Conservation (phyloP, 2,888 invertebrate genomes). For the Neocrepidodera transversa region DNA sequence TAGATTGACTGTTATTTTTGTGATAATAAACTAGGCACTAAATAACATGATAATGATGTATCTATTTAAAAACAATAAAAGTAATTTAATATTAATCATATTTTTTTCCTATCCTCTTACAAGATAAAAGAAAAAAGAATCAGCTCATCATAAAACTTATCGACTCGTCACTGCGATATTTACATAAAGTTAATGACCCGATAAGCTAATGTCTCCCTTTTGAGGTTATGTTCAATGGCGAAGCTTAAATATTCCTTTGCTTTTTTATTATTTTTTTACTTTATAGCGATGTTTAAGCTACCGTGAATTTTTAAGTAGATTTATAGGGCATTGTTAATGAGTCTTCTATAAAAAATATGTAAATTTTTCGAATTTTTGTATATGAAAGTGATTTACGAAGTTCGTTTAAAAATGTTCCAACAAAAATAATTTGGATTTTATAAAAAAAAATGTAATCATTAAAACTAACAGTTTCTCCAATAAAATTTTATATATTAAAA, state of each 20-base stretch:
- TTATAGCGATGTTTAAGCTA: neutral
- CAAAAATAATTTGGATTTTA: too few relatives aligned
- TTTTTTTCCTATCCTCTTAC: too few relatives aligned
- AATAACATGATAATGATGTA: constrained; percentile 29
- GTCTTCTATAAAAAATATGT: neutral
- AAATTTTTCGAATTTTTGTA: neutral
- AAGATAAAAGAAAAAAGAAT: neutral
- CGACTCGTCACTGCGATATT: constrained; percentile 1
- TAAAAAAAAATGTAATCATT: too few relatives aligned
- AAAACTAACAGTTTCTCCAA: too few relatives aligned
- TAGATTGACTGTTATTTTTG: constrained; percentile 44
- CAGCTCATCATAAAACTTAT: constrained; percentile 6
- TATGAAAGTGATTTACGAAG: too few relatives aligned
- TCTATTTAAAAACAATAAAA: constrained; percentile 24
- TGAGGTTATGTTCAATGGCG: constrained; percentile 15
- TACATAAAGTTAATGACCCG: constrained; percentile 21
- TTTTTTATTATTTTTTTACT: neutral
- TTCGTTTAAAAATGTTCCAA: too few relatives aligned
- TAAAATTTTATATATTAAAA: too few relatives aligned
- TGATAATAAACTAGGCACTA: constrained; percentile 40
- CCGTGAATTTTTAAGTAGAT: neutral
- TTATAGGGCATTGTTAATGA: neutral
- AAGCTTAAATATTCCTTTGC: neutral
- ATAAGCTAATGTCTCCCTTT: constrained; percentile 16
- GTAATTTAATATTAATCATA: constrained; percentile 2